Conservation (phyloP, 2,113 vertebrate species). For the Hydrolagus affinis region DNA sequence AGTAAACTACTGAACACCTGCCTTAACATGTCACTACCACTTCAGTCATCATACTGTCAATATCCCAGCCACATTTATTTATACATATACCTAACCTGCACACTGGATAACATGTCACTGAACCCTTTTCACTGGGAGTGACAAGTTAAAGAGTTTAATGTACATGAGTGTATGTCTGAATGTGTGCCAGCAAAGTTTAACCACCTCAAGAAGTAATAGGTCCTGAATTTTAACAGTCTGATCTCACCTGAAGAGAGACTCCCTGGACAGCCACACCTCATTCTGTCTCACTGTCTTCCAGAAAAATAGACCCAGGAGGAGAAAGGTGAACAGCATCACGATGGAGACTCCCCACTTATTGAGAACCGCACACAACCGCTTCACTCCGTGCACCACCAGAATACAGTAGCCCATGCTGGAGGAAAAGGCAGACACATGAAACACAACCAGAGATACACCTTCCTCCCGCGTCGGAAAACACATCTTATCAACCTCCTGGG, state of each 20-base stretch:
- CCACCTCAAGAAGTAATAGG: background rate
- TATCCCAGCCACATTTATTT: too few relatives aligned
- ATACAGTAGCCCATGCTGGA: constrained; percentile 93
- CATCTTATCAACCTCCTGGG: too few relatives aligned
- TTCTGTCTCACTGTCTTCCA: constrained; percentile 91
- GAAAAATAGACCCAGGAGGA: constrained; percentile 81
- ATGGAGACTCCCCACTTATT: constrained; percentile 64
- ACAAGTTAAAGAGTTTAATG: too few relatives aligned
- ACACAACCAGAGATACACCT: background rate
- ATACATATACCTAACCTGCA: too few relatives aligned
- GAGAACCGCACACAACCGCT: constrained; percentile 62
- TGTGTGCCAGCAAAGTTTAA: too few relatives aligned
- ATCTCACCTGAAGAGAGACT: constrained; percentile 82
- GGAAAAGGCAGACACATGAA: background rate
- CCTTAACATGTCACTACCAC: too few relatives aligned
- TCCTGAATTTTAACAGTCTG: background rate
- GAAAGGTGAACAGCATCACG: constrained; percentile 59
- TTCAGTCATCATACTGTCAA: too few relatives aligned
- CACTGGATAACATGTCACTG: too few relatives aligned
- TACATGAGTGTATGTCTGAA: too few relatives aligned
- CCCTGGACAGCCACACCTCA: constrained; percentile 86
- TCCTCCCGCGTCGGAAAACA: too few relatives aligned
- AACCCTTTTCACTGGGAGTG: too few relatives aligned
- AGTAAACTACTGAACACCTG: too few relatives aligned
- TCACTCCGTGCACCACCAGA: constrained; percentile 78